These are phyloP conservation scores for Ormyrus labotus DNA, from an alignment of 2,888 invertebrate genomes.

Conservation along the genomic window DNA sequence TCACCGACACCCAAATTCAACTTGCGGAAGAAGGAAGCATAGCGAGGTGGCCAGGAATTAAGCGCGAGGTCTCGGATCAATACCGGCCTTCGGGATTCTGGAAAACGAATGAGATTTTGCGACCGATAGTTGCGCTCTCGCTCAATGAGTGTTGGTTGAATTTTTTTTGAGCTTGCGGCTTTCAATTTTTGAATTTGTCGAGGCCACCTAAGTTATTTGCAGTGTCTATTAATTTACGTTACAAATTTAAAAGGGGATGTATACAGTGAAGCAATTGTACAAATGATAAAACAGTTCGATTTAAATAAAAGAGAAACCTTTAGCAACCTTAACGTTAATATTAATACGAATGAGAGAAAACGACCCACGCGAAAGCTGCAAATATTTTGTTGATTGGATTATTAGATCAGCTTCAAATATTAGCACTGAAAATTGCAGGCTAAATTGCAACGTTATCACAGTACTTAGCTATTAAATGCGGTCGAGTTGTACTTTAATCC, in stretches of 20 bases:
- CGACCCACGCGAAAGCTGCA: too few species aligned
- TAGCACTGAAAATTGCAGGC: background rate
- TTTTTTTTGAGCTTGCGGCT: background rate
- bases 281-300: too few species aligned
- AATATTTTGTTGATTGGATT: too few species aligned
- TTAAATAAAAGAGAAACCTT: too few species aligned
- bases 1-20: slow-evolving; percentile 6
- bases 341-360: too few species aligned
- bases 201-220: too few species aligned
- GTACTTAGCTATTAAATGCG: slow-evolving; percentile 24
- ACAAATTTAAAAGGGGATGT: too few species aligned
- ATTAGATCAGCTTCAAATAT: too few species aligned
- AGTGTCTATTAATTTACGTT: too few species aligned
- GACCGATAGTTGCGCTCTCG: slow-evolving; percentile 1
- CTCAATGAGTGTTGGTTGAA: background rate
- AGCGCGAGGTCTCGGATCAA: slow-evolving; percentile 34
- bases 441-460: slow-evolving; percentile 19
- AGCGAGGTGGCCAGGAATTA: slow-evolving; percentile 24
- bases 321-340: too few species aligned
- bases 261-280: too few species aligned
- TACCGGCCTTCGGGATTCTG: background rate
- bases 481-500: slow-evolving; percentile 21
- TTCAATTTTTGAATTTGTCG: background rate
- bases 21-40: background rate
- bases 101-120: slow-evolving; percentile 11